Evolutionary conservation across 2,888 invertebrate species (phyloP).

Genomic region (Hemaris fuciformis): DNA sequence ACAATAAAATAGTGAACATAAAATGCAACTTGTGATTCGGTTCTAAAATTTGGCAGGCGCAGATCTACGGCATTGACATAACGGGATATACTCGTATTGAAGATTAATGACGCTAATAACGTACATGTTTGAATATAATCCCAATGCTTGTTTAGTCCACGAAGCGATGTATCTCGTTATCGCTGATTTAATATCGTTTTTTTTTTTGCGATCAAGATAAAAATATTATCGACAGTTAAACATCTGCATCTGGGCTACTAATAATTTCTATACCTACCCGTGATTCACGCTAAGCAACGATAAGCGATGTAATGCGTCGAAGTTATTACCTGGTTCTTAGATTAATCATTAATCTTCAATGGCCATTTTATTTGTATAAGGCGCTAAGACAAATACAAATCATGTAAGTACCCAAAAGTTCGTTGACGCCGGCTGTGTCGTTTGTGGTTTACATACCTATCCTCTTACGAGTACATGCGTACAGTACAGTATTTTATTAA

Average conservation of each 20-base stretch:
- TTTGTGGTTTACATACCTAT: constrained; percentile 19
- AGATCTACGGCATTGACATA: constrained; percentile 48
- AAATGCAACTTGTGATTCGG: constrained; percentile 19
- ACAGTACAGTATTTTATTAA: neutral
- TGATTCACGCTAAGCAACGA: neutral
- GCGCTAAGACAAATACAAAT: neutral
- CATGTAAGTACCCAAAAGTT: constrained; percentile 4
- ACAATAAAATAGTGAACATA: constrained; percentile 21
- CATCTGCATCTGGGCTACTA: neutral
- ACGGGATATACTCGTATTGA: constrained; percentile 54
- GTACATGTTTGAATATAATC: constrained; percentile 45
- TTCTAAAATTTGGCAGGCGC: constrained; percentile 34
- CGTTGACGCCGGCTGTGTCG: neutral
- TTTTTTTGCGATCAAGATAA: constrained; percentile 21
- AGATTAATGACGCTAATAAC: constrained; percentile 59
- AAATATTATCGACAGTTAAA: constrained; percentile 6
- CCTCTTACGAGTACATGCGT: neutral
- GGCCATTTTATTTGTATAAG: neutral
- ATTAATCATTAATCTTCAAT: neutral
- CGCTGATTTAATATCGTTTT: constrained; percentile 44
- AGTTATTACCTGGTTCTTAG: neutral
- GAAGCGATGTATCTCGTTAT: constrained; percentile 30
- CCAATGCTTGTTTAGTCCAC: constrained; percentile 33
- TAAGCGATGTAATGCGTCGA: neutral
- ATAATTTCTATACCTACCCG: neutral